A percentile compares a stretch with the other conserved stretches of the same genome.
Conservation (phyloP, 2,888 invertebrate species). For the Spisula subtruncata region DNA sequence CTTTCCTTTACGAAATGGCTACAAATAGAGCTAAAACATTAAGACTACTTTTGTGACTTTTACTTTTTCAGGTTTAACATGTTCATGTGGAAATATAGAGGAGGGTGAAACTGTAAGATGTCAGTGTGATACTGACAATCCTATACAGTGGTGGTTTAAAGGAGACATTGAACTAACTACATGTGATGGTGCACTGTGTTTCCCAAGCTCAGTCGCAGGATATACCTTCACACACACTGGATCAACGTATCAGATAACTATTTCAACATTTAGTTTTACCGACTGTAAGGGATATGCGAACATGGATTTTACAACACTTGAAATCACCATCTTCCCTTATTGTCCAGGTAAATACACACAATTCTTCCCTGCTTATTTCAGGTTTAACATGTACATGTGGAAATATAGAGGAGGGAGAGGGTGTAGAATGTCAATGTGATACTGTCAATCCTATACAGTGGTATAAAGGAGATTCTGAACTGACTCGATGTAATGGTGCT, state of each 20-base stretch:
- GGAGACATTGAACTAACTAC: neutral
- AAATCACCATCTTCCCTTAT: neutral
- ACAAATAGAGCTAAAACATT: too few relatives aligned
- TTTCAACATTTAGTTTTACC: neutral
- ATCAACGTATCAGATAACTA: neutral
- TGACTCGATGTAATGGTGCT: neutral
- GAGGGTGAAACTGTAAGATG: neutral
- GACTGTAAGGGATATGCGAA: neutral
- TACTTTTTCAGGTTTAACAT: neutral
- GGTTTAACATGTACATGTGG: neutral
- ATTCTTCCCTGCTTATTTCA: neutral
- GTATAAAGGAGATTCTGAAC: neutral
- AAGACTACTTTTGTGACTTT: too few relatives aligned
- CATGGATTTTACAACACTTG: neutral
- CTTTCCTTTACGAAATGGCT: too few relatives aligned
- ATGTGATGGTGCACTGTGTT: neutral
- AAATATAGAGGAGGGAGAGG: neutral
- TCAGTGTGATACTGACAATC: neutral
- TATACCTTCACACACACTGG: neutral
- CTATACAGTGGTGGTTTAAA: neutral
- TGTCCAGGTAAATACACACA: constrained; percentile 29
- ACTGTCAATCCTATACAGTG: neutral
- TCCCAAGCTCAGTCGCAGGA: neutral
- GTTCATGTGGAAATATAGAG: neutral
- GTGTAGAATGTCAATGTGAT: neutral